Conservation (phyloP, 2,797 vertebrate species). For the Sebastes kiyomatsui region DNA sequence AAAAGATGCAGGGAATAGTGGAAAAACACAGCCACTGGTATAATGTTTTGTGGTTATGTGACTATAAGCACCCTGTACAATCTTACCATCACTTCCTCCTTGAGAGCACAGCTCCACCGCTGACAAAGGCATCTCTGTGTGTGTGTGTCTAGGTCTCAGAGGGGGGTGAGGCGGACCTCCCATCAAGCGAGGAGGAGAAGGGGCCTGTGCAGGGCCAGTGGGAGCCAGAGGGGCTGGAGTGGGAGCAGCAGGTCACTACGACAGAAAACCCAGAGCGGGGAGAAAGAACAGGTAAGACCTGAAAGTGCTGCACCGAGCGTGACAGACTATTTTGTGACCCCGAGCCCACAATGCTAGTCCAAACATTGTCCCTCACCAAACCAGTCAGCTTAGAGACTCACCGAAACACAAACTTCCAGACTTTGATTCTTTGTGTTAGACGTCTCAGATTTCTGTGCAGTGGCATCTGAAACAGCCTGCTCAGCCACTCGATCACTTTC, state of each 20-base stretch:
- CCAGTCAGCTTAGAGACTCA: constrained; percentile 44
- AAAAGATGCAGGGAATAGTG: constrained; percentile 58
- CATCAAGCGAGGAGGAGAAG: constrained; percentile 69
- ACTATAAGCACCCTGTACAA: constrained; percentile 50
- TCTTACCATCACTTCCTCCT: constrained; percentile 63
- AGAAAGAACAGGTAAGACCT: constrained; percentile 81
- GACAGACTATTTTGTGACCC: constrained; percentile 37
- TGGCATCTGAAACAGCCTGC: constrained; percentile 11
- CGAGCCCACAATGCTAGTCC: constrained; percentile 26
- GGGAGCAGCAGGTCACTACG: constrained; percentile 68
- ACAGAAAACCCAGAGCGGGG: constrained; percentile 61
- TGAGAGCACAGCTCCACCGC: constrained; percentile 22
- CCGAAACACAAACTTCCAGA: constrained; percentile 50
- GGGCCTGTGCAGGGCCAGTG: constrained; percentile 65
- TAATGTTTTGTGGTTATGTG: constrained; percentile 67
- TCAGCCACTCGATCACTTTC: constrained; percentile 4
- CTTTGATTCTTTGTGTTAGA: constrained; percentile 34
- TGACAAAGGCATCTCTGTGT: constrained; percentile 74
- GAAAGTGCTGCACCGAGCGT: constrained; percentile 54
- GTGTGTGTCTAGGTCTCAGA: constrained; percentile 77
- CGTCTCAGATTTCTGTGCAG: constrained; percentile 34
- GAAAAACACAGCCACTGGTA: constrained; percentile 55
- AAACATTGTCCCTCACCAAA: constrained; percentile 67
- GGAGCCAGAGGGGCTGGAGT: constrained; percentile 70
- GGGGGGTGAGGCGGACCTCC: constrained; percentile 68